Base-by-base conservation (phyloP, 2,113 vertebrate species). In the Gymnorhina tibicen region DNA sequence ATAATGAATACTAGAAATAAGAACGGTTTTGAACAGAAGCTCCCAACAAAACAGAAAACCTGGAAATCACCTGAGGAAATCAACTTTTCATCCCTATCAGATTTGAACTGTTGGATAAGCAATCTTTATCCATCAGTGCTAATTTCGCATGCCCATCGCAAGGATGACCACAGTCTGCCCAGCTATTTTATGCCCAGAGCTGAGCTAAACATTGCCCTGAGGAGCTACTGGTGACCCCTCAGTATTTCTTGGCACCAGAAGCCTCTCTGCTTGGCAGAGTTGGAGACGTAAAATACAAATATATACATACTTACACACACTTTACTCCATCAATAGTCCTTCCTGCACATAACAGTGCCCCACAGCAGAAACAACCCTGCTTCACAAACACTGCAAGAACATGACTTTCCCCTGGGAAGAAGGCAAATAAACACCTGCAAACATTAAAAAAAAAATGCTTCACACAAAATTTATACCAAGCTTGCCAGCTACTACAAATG, bases 61-160 rank as follows among this genome's bases (percentile, higher is more conserved):
- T 91, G 60, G 49, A 84, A 90, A 11, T 37, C 50, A 95, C 23
- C 67, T 83, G 32, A 94, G 42, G n/a, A 83, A 77, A 91, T 53
- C 63, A 82, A 20, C 37, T 63, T 44, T 42, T n/a, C n/a, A 37
- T 33, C 16, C 42, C 41, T 23, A 20, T 53, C 26, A 78, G 53
- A 58, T 68, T 47, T 68, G 27, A 82, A 68, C 28, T 53, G n/a
- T n/a, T 63, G 49, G 23, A 41, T 53, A 44, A 69, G 26, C 6
- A 76, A 35, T 30, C 21, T 64, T 78, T 60, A 64, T 77, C 49
- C 44, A 90, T 22, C 58, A 55, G 41, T 28, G 24, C 30, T 53
- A 41, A 75, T 76, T 76, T 62, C 66, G 53, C 60, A 53, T 67
- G 23, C 6, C 50, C 18, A 39, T 44, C 68, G 62, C 53, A 50